Base-by-base conservation (phyloP, 2,888 invertebrate species). In the Mesodorylaimus sp. region DNA sequence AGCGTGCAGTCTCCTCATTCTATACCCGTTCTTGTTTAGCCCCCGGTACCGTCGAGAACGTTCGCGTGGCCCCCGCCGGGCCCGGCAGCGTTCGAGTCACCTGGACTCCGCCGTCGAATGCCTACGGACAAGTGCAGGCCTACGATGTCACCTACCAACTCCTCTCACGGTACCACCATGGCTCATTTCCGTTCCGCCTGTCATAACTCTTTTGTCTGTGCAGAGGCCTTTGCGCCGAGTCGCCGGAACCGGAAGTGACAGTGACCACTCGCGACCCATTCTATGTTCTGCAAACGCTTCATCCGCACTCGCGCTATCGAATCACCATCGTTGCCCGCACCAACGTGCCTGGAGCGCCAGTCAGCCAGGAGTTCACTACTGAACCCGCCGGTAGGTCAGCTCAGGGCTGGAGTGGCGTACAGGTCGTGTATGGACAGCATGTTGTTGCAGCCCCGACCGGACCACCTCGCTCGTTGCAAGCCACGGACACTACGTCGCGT, bases 81-180 rank as follows among this genome's bases (percentile, higher is more conserved):
- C 51, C 61, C 3, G 60, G 61, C 46, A 52, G 59, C 7, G 56
- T 61, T n/a, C 64, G 61, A 29, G 55, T 60, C 36, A 54, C 56
- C 28, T 65, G 65, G 65, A 53, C 58, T 7, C 59, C 58, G 38
- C 65, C 65, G 13, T 52, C 52, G 28, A 58, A 60, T 38, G 63
- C 62, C 16, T 63, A 65, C 53, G 64, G 64, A 42, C 55, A 55
- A 24, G 59, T 65, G 45, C 58, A 58, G 7, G 58, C 58, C 23
- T 65, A 65, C 50, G 64, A 65, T 48, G 60, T 65, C 52, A 62
- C 62, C 38, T 65, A 65, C 50, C 64, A 65, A 51, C 57, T 65
- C 23, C 55, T 61, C 25, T 59, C 60, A 1, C 53, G 57, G 55
- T 57, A 47, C 32, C 32, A 32, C 10, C 26, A 19, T 24, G 45